Evolutionary conservation across 2,113 vertebrate species (phyloP).

Genomic region (Stigmatopora argus): DNA sequence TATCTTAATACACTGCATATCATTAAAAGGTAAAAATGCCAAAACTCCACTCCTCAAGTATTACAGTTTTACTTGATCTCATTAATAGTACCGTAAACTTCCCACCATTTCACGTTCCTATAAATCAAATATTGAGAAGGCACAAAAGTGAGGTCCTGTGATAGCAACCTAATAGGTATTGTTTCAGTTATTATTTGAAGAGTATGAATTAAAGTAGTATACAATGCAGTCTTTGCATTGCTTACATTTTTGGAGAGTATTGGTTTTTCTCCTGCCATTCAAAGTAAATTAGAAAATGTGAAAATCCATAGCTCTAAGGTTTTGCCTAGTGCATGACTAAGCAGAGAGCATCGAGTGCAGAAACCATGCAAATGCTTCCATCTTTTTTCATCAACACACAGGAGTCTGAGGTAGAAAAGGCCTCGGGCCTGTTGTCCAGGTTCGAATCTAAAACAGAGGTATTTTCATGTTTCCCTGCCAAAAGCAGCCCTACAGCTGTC

Average conservation of each 20-base stretch:
- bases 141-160: neutral
- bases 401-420: constrained; percentile 19
- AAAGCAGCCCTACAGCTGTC: constrained; percentile 42
- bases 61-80: neutral
- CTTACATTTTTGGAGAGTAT: constrained; percentile 1
- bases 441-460: constrained; percentile 42
- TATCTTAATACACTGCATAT: neutral
- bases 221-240: neutral
- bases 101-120: neutral
- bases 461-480: constrained; percentile 45
- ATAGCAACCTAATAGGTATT: neutral
- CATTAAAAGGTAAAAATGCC: neutral
- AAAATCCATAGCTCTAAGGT: neutral
- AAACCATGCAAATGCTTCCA: constrained; percentile 1
- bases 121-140: neutral
- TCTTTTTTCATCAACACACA: constrained; percentile 12
- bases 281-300: constrained; percentile 1
- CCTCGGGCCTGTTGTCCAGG: constrained; percentile 26
- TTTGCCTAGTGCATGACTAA: constrained; percentile 6
- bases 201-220: neutral
- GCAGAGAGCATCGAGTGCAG: neutral
- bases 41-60: neutral
- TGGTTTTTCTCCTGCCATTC: neutral
- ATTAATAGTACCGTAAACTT: neutral
- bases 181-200: neutral